These are phyloP conservation scores for Drosophila infuscata DNA, from an alignment of 2,888 invertebrate genomes.

Conservation along the genomic window DNA sequence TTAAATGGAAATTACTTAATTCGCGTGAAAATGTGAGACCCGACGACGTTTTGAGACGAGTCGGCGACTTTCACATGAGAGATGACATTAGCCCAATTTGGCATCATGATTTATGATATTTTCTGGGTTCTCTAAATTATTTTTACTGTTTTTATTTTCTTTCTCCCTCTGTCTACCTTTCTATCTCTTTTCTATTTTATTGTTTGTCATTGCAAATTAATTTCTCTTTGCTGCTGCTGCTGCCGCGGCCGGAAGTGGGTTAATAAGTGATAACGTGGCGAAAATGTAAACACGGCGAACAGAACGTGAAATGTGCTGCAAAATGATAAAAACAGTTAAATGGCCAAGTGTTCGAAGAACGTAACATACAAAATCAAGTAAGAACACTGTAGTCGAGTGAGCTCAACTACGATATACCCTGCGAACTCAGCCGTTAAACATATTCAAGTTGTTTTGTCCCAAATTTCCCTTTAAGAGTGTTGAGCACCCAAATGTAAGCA, in stretches of 20 bases:
- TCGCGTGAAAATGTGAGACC: slow-evolving; percentile 41
- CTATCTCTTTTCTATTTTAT: slow-evolving; percentile 24
- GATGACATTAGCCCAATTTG: slow-evolving; percentile 76
- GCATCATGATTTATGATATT: slow-evolving; percentile 74
- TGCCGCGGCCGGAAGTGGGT: slow-evolving; percentile 68
- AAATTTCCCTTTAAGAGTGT: not conserved
- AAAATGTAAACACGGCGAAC: slow-evolving; percentile 69
- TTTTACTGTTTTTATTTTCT: slow-evolving; percentile 46
- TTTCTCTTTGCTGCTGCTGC: slow-evolving; percentile 52
- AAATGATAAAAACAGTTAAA: slow-evolving; percentile 48
- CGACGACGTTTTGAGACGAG: slow-evolving; percentile 13
- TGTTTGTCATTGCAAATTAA: slow-evolving; percentile 70
- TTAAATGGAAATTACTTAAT: slow-evolving; percentile 72
- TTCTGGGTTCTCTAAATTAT: slow-evolving; percentile 77
- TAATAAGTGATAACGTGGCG: slow-evolving; percentile 77
- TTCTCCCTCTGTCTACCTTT: slow-evolving; percentile 1
- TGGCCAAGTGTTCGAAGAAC: slow-evolving; percentile 33
- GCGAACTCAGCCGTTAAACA: not conserved
- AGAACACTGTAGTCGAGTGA: not conserved
- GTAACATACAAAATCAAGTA: not conserved
- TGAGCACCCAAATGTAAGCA: not conserved
- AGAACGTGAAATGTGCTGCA: slow-evolving; percentile 64
- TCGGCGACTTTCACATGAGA: slow-evolving; percentile 69
- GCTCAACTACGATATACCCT: not conserved
- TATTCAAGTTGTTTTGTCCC: not conserved